A percentile compares a stretch with the other conserved stretches of the same genome.
phyloP scores from a whole-genome alignment of 2,113 vertebrate species.

The Ammodytes marinus region DNA sequence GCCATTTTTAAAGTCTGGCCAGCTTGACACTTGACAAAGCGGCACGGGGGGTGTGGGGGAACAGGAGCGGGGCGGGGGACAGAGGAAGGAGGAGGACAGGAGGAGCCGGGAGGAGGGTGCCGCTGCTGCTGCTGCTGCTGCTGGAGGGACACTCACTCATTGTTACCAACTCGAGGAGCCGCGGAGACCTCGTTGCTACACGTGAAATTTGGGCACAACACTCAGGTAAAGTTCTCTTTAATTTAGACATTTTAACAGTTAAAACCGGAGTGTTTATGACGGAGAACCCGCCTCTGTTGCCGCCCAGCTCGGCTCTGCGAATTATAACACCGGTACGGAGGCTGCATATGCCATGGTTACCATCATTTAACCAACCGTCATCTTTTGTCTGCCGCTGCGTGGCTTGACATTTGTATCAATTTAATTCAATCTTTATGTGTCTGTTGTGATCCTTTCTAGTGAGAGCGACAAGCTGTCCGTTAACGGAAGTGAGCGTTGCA shows the following conservation, averaged over 20 bases:
- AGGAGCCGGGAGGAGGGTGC: conserved; percentile 34
- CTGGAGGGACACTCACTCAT: conserved; percentile 65
- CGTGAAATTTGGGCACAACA: conserved; percentile 36
- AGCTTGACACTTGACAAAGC: not conserved
- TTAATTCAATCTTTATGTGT: not conserved
- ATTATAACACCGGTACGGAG: conserved; percentile 19
- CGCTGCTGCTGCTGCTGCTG: not conserved
- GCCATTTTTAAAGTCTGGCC: not conserved
- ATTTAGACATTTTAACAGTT: not conserved
- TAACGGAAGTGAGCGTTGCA: conserved; percentile 14
- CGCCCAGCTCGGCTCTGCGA: conserved; percentile 26
- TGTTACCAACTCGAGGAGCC: conserved; percentile 69
- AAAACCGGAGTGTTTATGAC: not conserved
- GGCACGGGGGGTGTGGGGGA: conserved; percentile 22
- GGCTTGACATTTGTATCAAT: conserved; percentile 19
- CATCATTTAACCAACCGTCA: conserved; percentile 60
- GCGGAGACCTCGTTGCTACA: conserved; percentile 40
- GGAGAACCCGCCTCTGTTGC: not conserved
- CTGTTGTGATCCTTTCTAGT: rapidly evolving
- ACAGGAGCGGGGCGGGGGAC: not conserved
- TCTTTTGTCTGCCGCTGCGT: conserved; percentile 69
- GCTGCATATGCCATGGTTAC: conserved; percentile 7
- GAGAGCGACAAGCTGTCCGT: not conserved
- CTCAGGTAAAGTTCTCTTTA: conserved; percentile 70
- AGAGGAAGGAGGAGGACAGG: conserved; percentile 26